Evolutionary conservation across 2,888 invertebrate genomes (phyloP), one percentile per base, ranked within the genome.

Genomic region (Sympetrum striolatum): DNA sequence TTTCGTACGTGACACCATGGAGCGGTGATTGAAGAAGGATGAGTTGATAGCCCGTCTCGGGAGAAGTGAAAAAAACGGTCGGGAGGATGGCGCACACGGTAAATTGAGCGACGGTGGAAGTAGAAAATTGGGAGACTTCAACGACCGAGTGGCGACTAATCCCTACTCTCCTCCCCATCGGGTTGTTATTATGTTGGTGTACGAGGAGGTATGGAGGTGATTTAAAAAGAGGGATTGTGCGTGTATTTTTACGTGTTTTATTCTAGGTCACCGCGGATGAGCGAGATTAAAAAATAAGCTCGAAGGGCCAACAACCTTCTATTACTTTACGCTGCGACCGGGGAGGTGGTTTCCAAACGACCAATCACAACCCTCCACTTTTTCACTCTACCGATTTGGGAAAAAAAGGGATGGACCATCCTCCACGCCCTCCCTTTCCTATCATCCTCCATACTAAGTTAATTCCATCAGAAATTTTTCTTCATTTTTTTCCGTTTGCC

Each of bases 401-500:
- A 73, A 73, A 73, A 73, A 73, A 73, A 82, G 58, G 53, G 82
- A 58, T 31, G 58, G 82, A 18, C 82, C 35, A 31, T 53, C 22
- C 18, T 82, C 53, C 82, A 58, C 82, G 82, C 53, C 53, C 53
- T 53, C 31, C 82, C 58, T 82, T 53, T 82, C 82, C 82, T 82
- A 82, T 82, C 53, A 82, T 58, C 82, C 82, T 82, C 82, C 82
- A 82, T 82, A 82, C 82, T 58, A 58, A 82, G 82, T 82, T 82
- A 82, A 82, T 82, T 82, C 58, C 82, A 82, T 82, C 82, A 82
- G 82, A 82, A 82, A 82, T 22, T 53, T 73, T 58, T 82, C 58
- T 82, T 82, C 82, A 58, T 82, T 82, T 82, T 81, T 82, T 82
- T 82, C 82, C 82, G 82, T 82, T 82, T 82, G 82, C 82, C 82